A percentile compares a stretch with the other conserved stretches of the same genome.
Evolutionary conservation across 2,797 vertebrate genomes (phyloP).

Genomic region (Gadopsis bispinosus): DNA sequence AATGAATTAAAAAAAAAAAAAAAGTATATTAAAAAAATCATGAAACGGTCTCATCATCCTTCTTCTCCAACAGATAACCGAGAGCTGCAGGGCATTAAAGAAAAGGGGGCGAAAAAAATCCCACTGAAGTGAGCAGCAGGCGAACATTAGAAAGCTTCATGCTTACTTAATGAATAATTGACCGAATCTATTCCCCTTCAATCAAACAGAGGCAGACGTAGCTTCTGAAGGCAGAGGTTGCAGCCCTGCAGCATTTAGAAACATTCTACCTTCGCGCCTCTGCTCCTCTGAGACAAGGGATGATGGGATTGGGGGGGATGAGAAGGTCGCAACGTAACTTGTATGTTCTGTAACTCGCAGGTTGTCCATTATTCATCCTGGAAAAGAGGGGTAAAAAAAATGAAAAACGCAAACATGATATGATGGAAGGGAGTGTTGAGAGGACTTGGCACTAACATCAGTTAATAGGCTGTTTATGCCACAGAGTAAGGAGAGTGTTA

Average conservation of each 20-base stretch:
- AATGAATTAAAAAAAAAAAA: slow-evolving; percentile 47
- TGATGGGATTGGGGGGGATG: background rate
- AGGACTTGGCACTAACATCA: slow-evolving; percentile 29
- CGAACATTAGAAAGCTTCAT: slow-evolving; percentile 71
- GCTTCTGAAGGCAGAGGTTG: slow-evolving; percentile 63
- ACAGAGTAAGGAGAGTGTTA: slow-evolving; percentile 19
- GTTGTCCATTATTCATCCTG: slow-evolving; percentile 32
- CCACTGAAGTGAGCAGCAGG: slow-evolving; percentile 51
- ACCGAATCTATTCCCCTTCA: slow-evolving; percentile 71
- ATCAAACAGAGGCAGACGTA: slow-evolving; percentile 60
- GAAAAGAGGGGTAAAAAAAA: slow-evolving; percentile 7
- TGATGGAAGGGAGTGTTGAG: slow-evolving; percentile 35
- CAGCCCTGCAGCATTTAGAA: slow-evolving; percentile 51
- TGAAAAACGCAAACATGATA: slow-evolving; percentile 6
- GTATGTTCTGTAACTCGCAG: slow-evolving; percentile 3
- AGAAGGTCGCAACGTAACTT: slow-evolving; percentile 22
- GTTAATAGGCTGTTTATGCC: slow-evolving; percentile 30
- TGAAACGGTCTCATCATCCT: slow-evolving; percentile 67
- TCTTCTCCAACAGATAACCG: slow-evolving; percentile 64
- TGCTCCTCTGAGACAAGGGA: slow-evolving; percentile 28
- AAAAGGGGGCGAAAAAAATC: slow-evolving; percentile 36
- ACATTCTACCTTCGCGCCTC: slow-evolving; percentile 29
- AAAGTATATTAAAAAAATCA: slow-evolving; percentile 27
- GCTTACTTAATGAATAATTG: slow-evolving; percentile 81
- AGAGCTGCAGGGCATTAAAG: slow-evolving; percentile 66